These are phyloP conservation scores for Ormyrus labotus DNA, from an alignment of 2,888 invertebrate species.

Conservation along the genomic window DNA sequence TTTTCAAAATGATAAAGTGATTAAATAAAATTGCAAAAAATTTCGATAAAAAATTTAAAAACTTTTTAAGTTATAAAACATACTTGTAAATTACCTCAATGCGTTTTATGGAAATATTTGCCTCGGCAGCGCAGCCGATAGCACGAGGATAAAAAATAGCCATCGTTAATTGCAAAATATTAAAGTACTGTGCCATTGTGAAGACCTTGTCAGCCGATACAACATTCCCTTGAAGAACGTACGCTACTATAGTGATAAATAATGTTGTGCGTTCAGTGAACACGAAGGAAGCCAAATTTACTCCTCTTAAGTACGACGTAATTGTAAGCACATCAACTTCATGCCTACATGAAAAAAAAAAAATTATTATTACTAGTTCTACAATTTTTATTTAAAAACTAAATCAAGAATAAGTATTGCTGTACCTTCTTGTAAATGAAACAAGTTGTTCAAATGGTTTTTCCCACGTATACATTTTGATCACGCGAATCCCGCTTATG, in stretches of 20 bases:
- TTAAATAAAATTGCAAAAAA: background rate
- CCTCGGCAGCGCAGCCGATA: slow-evolving; percentile 80
- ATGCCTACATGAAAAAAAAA: slow-evolving; percentile 73
- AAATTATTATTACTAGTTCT: background rate
- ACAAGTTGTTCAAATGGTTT: slow-evolving; percentile 85
- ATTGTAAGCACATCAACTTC: slow-evolving; percentile 84
- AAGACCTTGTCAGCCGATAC: slow-evolving; percentile 83
- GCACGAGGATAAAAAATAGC: slow-evolving; percentile 82
- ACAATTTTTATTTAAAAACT: background rate
- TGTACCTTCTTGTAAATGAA: slow-evolving; percentile 82
- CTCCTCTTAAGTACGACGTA: slow-evolving; percentile 82
- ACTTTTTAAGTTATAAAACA: background rate
- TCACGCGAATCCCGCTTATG: slow-evolving; percentile 86
- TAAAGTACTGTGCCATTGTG: slow-evolving; percentile 87
- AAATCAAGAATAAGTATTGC: slow-evolving; percentile 23
- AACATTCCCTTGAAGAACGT: slow-evolving; percentile 80
- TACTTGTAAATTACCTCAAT: slow-evolving; percentile 77
- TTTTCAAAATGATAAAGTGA: background rate
- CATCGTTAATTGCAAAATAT: slow-evolving; percentile 83
- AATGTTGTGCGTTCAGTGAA: slow-evolving; percentile 91
- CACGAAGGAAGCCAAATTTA: slow-evolving; percentile 82
- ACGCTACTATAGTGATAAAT: slow-evolving; percentile 87
- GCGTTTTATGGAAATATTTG: slow-evolving; percentile 80
- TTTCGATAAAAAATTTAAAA: slow-evolving; percentile 75
- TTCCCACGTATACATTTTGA: slow-evolving; percentile 94